These are phyloP conservation scores for Epirrhoe tristata DNA, from an alignment of 2,888 invertebrate genomes.

Conservation along the genomic window DNA sequence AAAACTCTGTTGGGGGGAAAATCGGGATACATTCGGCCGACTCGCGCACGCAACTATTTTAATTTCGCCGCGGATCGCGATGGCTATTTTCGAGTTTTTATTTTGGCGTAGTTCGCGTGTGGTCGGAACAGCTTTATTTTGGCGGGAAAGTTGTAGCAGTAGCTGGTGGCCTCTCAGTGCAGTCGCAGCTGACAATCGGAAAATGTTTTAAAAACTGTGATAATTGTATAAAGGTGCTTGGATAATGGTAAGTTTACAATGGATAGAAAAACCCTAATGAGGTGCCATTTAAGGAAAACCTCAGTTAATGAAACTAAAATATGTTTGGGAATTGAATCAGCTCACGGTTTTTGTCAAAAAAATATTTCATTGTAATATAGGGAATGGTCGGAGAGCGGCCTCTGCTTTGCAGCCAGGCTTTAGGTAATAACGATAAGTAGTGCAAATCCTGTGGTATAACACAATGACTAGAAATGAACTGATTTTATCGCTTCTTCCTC, in stretches of 20 bases:
- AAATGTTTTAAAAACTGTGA: constrained; percentile 5
- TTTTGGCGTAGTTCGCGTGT: constrained; percentile 85
- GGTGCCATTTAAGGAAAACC: no score
- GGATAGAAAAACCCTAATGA: no score
- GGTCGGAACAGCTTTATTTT: constrained; percentile 74
- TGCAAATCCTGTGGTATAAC: no score
- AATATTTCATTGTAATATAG: no score
- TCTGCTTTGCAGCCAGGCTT: no score
- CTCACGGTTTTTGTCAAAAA: no score
- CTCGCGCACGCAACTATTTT: constrained; percentile 70
- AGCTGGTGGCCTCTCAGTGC: constrained; percentile 62
- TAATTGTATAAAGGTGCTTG: constrained; percentile 2
- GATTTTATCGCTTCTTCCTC: no score
- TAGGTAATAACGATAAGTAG: no score
- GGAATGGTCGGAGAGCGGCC: no score
- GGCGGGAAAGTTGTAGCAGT: constrained; percentile 78
- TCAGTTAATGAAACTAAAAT: no score
- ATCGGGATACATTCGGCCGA: constrained; percentile 51
- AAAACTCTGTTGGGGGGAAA: constrained; percentile 76
- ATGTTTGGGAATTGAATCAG: no score
- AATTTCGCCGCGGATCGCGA: constrained; percentile 73
- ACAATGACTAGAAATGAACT: no score
- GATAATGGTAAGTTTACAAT: constrained; percentile 25
- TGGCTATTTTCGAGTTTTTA: constrained; percentile 83
- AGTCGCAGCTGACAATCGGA: constrained; percentile 47